Evolutionary conservation across 1,140 invertebrate species (phyloP).

Genomic region (Megalopta genalis): DNA sequence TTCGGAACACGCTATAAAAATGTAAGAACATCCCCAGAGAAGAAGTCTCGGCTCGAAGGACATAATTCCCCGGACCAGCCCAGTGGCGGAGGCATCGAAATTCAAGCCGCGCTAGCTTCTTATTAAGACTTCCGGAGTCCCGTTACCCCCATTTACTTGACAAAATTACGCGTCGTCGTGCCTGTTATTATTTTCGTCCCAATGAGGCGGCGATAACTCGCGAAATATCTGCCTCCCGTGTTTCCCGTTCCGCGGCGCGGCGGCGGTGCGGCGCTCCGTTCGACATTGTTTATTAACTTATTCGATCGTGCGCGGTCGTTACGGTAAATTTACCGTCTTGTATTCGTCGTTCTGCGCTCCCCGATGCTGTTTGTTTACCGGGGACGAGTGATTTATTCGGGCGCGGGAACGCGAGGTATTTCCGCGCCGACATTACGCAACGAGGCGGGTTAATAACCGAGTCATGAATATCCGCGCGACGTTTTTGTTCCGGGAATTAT

Average conservation of each 20-base stretch:
- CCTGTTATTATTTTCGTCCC: too few relatives aligned
- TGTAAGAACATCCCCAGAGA: neutral
- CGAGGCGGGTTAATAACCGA: constrained; percentile 62
- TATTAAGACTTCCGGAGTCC: neutral
- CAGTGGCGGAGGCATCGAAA: neutral
- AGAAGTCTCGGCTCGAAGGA: too few relatives aligned
- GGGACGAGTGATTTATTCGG: neutral
- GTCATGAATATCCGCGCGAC: constrained; percentile 59
- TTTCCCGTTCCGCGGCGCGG: too few relatives aligned
- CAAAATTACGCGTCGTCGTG: neutral
- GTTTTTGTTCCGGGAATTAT: constrained; percentile 64
- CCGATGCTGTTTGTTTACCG: constrained; percentile 1
- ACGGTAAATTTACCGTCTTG: neutral
- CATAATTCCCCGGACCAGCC: neutral
- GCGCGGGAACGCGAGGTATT: neutral
- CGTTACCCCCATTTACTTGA: neutral
- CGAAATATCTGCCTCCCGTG: too few relatives aligned
- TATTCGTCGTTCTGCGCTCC: neutral
- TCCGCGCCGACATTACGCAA: constrained; percentile 14
- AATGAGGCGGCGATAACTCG: too few relatives aligned
- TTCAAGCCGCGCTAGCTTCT: neutral
- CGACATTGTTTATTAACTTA: too few relatives aligned
- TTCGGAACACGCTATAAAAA: too few relatives aligned
- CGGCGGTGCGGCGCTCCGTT: too few relatives aligned
- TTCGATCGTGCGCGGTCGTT: too few relatives aligned